phyloP scores from a whole-genome alignment of 1,140 invertebrate species.

The Drosophila santomea region DNA sequence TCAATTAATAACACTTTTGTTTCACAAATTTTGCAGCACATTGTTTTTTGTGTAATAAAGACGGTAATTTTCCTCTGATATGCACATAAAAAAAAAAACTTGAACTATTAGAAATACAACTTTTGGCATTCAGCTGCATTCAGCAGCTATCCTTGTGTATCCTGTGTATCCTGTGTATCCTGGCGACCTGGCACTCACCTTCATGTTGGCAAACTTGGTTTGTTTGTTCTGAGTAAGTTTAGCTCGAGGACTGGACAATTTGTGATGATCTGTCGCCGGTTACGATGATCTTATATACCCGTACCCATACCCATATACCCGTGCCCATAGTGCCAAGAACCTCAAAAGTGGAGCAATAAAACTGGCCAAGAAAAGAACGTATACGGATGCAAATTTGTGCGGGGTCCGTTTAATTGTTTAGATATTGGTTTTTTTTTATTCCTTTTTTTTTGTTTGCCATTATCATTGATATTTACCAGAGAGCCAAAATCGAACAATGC shows the following conservation, averaged over 20 bases:
- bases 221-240: slow-evolving; percentile 4
- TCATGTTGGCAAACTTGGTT: slow-evolving; percentile 52
- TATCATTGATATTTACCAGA: slow-evolving; percentile 35
- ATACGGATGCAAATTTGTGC: slow-evolving; percentile 28
- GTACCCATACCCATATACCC: no score
- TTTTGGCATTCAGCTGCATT: no score
- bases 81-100: slow-evolving; percentile 1
- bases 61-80: not conserved
- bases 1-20: not conserved
- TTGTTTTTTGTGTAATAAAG: not conserved
- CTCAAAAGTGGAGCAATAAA: slow-evolving; percentile 65
- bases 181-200: slow-evolving; percentile 46
- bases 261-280: slow-evolving; percentile 43
- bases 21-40: not conserved
- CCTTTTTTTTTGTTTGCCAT: slow-evolving; percentile 9
- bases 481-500: slow-evolving; percentile 9
- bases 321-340: slow-evolving; percentile 19
- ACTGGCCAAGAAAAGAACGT: slow-evolving; percentile 37
- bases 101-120: no score
- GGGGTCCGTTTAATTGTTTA: slow-evolving; percentile 6
- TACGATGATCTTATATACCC: slow-evolving; percentile 53
- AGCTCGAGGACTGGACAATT: slow-evolving; percentile 49
- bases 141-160: not conserved
- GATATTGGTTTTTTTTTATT: slow-evolving; percentile 3
- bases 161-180: not conserved